These are phyloP conservation scores for Hofmannophila pseudospretella DNA, from an alignment of 2,888 invertebrate genomes.

Conservation along the genomic window DNA sequence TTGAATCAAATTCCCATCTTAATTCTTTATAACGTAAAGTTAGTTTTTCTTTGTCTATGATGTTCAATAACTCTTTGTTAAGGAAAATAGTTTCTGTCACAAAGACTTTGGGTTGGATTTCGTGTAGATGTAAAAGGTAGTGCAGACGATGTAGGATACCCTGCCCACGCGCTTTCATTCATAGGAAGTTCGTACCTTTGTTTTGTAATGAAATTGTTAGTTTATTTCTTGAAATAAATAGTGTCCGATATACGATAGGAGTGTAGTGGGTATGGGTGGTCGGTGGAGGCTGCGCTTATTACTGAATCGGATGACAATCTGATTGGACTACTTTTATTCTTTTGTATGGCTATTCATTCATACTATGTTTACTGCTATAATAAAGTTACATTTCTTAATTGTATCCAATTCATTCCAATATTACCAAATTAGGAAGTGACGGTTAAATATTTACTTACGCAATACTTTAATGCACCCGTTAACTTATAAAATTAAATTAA, in stretches of 20 bases:
- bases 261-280: constrained; percentile 57
- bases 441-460: no score
- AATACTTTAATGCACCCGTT: no score
- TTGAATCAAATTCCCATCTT: constrained; percentile 22
- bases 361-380: no score
- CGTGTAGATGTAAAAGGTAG: constrained; percentile 11
- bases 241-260: constrained; percentile 30
- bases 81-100: constrained; percentile 21
- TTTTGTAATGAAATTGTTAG: constrained; percentile 71
- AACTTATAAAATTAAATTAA: no score
- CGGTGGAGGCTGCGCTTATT: constrained; percentile 35
- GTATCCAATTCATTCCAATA: no score
- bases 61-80: no score
- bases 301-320: constrained; percentile 4
- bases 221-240: constrained; percentile 65
- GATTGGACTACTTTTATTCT: background rate
- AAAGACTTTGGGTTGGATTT: constrained; percentile 25
- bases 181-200: constrained; percentile 63
- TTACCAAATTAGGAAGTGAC: no score
- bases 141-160: constrained; percentile 51
- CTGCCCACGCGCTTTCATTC: constrained; percentile 68
- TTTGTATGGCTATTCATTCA: background rate
- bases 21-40: constrained; percentile 17
- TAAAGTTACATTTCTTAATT: no score
- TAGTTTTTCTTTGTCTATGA: constrained; percentile 18